These are phyloP conservation scores for Trichosurus vulpecula DNA, from an alignment of 2,797 vertebrate species.

Conservation along the genomic window DNA sequence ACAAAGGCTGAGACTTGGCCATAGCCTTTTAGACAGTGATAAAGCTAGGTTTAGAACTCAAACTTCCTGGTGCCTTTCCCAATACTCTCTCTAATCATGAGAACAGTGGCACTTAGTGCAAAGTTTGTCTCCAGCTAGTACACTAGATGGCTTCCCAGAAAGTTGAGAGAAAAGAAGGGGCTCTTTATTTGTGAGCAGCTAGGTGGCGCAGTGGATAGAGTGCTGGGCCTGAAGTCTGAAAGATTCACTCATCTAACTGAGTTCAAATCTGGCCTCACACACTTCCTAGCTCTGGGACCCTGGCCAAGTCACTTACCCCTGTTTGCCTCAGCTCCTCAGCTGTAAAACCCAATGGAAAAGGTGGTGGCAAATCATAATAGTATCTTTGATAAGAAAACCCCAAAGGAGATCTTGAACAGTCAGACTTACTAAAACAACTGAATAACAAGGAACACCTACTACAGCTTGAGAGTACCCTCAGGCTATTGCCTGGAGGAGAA, in stretches of 20 bases:
- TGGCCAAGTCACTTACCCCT: not conserved
- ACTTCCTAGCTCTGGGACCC: not conserved
- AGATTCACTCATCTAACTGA: not conserved
- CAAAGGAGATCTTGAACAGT: not conserved
- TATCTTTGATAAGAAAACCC: not conserved
- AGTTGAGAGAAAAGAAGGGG: too few species aligned
- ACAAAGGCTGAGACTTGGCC: too few species aligned
- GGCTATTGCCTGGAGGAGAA: not conserved
- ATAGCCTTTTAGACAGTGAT: too few species aligned
- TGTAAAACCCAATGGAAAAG: not conserved
- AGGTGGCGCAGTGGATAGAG: too few species aligned
- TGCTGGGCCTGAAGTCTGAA: too few species aligned
- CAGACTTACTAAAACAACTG: not conserved
- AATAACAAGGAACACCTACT: not conserved
- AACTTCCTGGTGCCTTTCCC: too few species aligned
- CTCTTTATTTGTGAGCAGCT: too few species aligned
- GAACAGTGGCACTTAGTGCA: too few species aligned
- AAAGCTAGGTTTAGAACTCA: too few species aligned
- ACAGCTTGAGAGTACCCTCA: not conserved
- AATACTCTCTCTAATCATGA: too few species aligned
- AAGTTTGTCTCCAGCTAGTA: too few species aligned
- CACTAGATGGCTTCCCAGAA: too few species aligned
- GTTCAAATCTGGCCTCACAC: not conserved
- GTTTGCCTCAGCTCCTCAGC: not conserved
- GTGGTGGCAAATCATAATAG: not conserved